Conservation (phyloP, 2,113 vertebrate species). For the Thamnaconus septentrionalis region DNA sequence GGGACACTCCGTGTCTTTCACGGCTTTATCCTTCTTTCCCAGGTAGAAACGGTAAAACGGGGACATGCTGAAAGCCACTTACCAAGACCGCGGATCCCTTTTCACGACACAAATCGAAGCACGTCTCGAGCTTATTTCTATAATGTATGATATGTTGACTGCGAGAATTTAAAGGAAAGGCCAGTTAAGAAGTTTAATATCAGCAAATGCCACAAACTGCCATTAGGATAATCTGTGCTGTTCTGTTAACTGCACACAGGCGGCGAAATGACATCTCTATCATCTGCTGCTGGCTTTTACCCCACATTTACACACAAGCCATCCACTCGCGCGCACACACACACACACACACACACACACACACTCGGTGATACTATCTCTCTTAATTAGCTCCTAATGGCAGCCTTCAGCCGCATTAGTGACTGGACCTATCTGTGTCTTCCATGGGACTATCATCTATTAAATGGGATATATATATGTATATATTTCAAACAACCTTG, state of each 20-base stretch:
- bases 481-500: slow-evolving; percentile 69
- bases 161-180: too few relatives aligned
- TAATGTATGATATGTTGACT: too few relatives aligned
- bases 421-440: slow-evolving; percentile 40
- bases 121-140: too few relatives aligned
- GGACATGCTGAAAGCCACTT: too few relatives aligned
- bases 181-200: not conserved
- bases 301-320: not conserved
- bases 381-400: slow-evolving; percentile 68
- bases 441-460: slow-evolving; percentile 39
- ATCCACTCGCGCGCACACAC: too few relatives aligned
- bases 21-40: too few relatives aligned
- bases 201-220: not conserved
- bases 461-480: slow-evolving; percentile 51
- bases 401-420: slow-evolving; percentile 56
- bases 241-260: not conserved
- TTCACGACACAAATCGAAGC: too few relatives aligned
- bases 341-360: too few relatives aligned
- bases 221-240: not conserved
- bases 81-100: too few relatives aligned
- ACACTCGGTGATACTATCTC: slow-evolving; percentile 48
- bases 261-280: slow-evolving; percentile 3
- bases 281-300: slow-evolving; percentile 8
- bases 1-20: too few relatives aligned
- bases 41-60: too few relatives aligned